Evolutionary conservation across 2,113 vertebrate genomes (phyloP).

Genomic region (Carassius auratus): DNA sequence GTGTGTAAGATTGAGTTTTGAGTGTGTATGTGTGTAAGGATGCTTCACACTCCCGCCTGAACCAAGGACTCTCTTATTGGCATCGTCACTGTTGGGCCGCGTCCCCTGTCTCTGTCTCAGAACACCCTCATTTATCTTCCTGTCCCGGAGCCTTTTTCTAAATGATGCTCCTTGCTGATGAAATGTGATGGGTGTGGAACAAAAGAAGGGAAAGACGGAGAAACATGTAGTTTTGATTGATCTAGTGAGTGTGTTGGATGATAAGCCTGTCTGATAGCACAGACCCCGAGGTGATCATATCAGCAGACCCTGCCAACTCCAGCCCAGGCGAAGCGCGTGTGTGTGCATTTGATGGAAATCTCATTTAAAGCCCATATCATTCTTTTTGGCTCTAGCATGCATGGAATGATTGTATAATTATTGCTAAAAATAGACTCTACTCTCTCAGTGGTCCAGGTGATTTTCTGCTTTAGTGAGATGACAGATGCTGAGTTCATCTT

Average conservation of each 20-base stretch:
- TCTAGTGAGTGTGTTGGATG: slow-evolving; percentile 41
- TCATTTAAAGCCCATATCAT: slow-evolving; percentile 38
- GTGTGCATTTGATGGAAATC: slow-evolving; percentile 30
- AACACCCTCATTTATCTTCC: slow-evolving; percentile 49
- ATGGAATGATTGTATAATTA: slow-evolving; percentile 17
- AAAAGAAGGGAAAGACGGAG: slow-evolving; percentile 11
- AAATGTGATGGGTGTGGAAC: slow-evolving; percentile 27
- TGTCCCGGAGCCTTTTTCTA: slow-evolving; percentile 33
- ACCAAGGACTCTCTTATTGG: slow-evolving; percentile 65
- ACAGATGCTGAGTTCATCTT: slow-evolving; percentile 31
- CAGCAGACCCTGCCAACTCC: slow-evolving; percentile 9
- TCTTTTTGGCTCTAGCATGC: slow-evolving; percentile 27
- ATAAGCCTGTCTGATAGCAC: slow-evolving; percentile 46
- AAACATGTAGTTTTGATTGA: slow-evolving; percentile 43
- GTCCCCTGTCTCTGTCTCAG: slow-evolving; percentile 46
- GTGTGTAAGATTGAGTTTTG: slow-evolving; percentile 28
- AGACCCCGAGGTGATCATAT: slow-evolving; percentile 18
- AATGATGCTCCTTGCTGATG: slow-evolving; percentile 34
- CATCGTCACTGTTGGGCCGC: slow-evolving; percentile 56
- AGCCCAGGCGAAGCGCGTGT: neutral
- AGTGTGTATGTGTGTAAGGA: slow-evolving; percentile 37
- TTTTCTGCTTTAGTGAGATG: slow-evolving; percentile 13
- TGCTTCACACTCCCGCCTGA: slow-evolving; percentile 49
- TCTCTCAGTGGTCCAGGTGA: neutral
- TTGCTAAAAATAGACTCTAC: slow-evolving; percentile 31